phyloP scores from a whole-genome alignment of 1,140 invertebrate genomes.

The Mactra quadrangularis region DNA sequence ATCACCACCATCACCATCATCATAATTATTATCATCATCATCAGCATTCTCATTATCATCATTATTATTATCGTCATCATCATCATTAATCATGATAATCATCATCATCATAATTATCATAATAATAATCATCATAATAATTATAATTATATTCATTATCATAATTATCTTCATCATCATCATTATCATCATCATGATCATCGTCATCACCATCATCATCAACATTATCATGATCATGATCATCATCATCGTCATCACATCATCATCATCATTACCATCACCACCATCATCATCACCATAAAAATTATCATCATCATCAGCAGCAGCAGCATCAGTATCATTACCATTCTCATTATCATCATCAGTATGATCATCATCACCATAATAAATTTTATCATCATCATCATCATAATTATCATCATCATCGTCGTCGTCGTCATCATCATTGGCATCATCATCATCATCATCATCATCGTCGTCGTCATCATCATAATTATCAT shows the following conservation, averaged over 20 bases:
- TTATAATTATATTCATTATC: too few species aligned
- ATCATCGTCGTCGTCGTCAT: background rate
- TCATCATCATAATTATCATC: background rate
- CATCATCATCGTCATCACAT: background rate
- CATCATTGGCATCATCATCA: background rate
- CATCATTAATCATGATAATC: too few species aligned
- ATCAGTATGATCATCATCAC: too few species aligned
- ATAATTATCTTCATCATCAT: constrained; percentile 1
- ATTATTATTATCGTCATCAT: too few species aligned
- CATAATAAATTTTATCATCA: too few species aligned
- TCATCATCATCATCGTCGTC: constrained; percentile 3
- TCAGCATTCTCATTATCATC: too few species aligned
- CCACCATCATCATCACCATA: background rate
- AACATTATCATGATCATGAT: background rate
- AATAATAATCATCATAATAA: too few species aligned
- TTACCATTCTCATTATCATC: background rate
- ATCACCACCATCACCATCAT: too few species aligned
- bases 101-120: too few species aligned
- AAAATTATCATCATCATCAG: too few species aligned
- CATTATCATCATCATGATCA: background rate
- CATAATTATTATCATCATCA: too few species aligned
- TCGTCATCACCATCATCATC: background rate
- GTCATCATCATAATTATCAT: background rate
- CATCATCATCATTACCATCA: constrained; percentile 1
- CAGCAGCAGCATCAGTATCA: too few species aligned